Base-by-base conservation (phyloP, 2,797 vertebrate genomes). In the Apogon talboti region DNA sequence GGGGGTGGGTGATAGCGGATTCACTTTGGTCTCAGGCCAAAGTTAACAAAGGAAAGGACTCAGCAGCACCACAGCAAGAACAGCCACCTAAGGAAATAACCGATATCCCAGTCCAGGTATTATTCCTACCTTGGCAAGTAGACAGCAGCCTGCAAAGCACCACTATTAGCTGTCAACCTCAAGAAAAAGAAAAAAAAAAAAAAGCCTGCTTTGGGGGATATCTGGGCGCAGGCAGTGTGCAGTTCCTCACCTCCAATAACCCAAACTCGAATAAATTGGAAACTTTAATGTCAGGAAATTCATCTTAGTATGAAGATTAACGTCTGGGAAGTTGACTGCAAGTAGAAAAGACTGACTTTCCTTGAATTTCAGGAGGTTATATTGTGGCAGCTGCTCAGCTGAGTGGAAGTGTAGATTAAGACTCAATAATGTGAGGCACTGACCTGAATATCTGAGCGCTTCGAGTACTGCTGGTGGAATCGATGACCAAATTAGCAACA, bases 11-110 rank as follows among this genome's bases (percentile, higher is more conserved):
- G 11, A 53, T 37, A 62, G 43, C 61, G 59, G 58, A 83, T 79
- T 82, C 74, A 79, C 59, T 82, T 66, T 78, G 68, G 71, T 87
- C 56, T 59, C 28, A 18, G 19, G 54, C 59, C 64, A 76, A 70
- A 74, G 41, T 62, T 54, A 61, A 72, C 68, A 79, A 66, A 79
- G 55, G 60, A 58, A 66, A 69, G 14, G 52, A 74, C 70, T 70
- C 59, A 53, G 60, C 66, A 70, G 33, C 33, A 35, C 42, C 56
- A 19, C 52, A 66, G 71, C 50, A 60, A 72, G 50, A 81, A 79
- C 49, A 59, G 65, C 59, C 57, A 70, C 53, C 66, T 1, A 6
- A 72, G 64, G 81, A 83, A 87, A 83, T 71, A 78, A 76, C 28
- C 78, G 21, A 65, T 55, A 52, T 73, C 71, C 62, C 66, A 19